Conservation (phyloP, 2,888 invertebrate genomes). For the Mongoloraphidia duomilia region DNA sequence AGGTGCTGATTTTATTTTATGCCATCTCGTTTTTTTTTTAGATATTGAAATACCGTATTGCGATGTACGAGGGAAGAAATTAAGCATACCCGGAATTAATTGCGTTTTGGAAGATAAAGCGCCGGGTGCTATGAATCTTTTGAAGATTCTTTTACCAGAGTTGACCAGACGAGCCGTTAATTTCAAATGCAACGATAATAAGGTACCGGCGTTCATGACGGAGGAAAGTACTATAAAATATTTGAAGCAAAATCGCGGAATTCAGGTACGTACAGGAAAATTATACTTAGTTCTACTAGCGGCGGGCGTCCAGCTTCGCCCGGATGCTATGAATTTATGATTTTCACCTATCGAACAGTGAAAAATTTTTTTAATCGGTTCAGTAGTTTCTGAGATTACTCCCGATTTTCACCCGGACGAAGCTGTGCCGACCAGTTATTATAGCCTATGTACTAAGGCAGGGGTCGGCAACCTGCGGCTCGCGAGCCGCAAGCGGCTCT, state of each 20-base stretch:
- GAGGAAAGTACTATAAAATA: constrained; percentile 47
- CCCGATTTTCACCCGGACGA: too few relatives aligned
- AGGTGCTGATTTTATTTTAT: too few relatives aligned
- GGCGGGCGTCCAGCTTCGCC: too few relatives aligned
- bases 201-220: constrained; percentile 40
- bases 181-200: constrained; percentile 39
- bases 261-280: constrained; percentile 22
- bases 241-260: constrained; percentile 29
- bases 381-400: too few relatives aligned
- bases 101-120: constrained; percentile 50
- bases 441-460: too few relatives aligned
- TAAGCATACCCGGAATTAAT: constrained; percentile 35
- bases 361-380: too few relatives aligned
- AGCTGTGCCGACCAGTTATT: too few relatives aligned
- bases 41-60: constrained; percentile 42
- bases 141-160: constrained; percentile 49
- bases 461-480: too few relatives aligned
- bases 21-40: constrained; percentile 20
- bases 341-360: too few relatives aligned
- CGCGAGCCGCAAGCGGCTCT: too few relatives aligned
- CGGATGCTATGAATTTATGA: too few relatives aligned
- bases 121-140: constrained; percentile 44
- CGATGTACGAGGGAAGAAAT: constrained; percentile 26
- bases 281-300: too few relatives aligned
- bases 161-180: constrained; percentile 42